phyloP scores from a whole-genome alignment of 1,140 invertebrate genomes.

The Heliconius congener region DNA sequence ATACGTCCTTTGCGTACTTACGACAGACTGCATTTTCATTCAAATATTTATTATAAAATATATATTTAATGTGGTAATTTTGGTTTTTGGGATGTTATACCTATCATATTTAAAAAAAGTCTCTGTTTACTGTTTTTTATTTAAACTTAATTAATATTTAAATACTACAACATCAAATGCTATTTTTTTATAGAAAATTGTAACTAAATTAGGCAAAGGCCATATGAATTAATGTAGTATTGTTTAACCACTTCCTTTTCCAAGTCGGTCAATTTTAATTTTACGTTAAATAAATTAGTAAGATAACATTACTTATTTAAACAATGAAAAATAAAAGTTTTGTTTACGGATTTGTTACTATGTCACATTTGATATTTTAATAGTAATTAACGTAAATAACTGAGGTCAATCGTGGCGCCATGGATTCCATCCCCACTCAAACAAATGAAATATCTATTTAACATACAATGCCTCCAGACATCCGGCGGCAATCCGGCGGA shows the following conservation, averaged over 20 bases:
- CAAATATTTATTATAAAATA: neutral
- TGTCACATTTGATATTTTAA: no score
- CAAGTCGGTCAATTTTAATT: conserved; percentile 9
- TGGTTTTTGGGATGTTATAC: no score
- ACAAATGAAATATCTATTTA: no score
- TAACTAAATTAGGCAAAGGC: neutral
- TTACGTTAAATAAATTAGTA: conserved; percentile 6
- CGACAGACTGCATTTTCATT: neutral
- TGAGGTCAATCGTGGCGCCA: no score
- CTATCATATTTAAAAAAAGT: no score
- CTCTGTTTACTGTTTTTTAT: no score
- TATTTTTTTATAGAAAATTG: neutral
- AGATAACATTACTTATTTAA: neutral
- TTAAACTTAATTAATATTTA: neutral
- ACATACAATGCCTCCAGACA: no score
- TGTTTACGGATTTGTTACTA: no score
- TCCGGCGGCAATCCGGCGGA: no score
- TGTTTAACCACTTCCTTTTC: conserved; percentile 3
- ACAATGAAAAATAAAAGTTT: neutral
- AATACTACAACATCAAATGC: neutral
- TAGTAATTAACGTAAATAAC: no score
- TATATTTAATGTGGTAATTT: no score
- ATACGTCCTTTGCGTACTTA: neutral
- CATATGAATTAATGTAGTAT: neutral
- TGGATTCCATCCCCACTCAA: no score